Evolutionary conservation across 1,140 invertebrate species (phyloP), one percentile per base, ranked within the genome.

Genomic region (Probaryconus sp.): DNA sequence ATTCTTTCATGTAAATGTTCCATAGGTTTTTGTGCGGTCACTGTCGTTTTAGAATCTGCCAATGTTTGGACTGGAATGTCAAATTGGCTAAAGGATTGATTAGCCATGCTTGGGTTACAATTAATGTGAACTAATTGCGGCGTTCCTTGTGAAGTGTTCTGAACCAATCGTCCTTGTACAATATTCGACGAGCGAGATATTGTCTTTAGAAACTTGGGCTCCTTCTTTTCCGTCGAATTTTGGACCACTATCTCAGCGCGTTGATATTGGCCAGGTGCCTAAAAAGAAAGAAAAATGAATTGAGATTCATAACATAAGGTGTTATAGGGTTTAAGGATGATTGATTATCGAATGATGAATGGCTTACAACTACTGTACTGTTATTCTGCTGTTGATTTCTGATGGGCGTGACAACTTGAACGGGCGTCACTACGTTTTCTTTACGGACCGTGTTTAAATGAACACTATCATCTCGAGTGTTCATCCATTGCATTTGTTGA

Each of bases 401-500:
- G 53, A 65, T 37, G 30, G 72, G 38, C 2, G 72, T 24, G 31
- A 69, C 51, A 21, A 69, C 37, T 69, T 75, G 64, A 17, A 69
- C 58, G 11, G 64, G 58, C 3, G 72, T 64, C 42, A 76, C 40
- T 20, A 70, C 13, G 67, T 72, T 77, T 56, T 83, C 78, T 67
- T 83, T 83, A 13, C 67, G 37, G 60, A 74, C 13, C 30, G 74
- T 47, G 67, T 76, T 76, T 40, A 74, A 51, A 20, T 67, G 79
- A 53, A 68, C 47, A 65, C 56, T 79, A 69, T 81, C 76, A 38
- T 81, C 78, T 70, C 76, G 78, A 60, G 79, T 79, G 47, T 67
- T 81, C 55, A 80, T 73, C 81, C 81, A 80, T 74, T 83, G 82
- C 70, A 81, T 70, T 71, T 81, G 77, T 73, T 81, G 79, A 31